Conservation (phyloP, 2,797 vertebrate genomes). For the Phoxinus dragarum region DNA sequence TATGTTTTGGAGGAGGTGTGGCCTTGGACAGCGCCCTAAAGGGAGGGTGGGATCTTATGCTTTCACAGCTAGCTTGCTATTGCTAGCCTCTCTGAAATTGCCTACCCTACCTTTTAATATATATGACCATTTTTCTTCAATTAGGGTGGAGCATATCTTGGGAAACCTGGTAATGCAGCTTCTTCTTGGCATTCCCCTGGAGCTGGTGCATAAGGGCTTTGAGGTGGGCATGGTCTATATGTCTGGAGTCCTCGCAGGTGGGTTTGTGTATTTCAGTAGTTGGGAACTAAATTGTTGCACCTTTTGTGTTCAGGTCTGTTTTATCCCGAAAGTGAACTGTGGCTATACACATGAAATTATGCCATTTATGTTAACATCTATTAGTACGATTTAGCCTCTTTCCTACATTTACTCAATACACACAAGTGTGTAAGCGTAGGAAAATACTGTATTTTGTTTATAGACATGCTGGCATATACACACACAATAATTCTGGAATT, state of each 20-base stretch:
- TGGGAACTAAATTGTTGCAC: background rate
- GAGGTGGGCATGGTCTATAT: slow-evolving; percentile 91
- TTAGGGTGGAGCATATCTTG: slow-evolving; percentile 90
- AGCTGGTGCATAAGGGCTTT: slow-evolving; percentile 92
- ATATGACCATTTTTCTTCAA: background rate
- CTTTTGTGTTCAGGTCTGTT: background rate
- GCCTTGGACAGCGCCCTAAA: background rate
- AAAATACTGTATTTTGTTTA: background rate
- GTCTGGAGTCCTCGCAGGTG: slow-evolving; percentile 88
- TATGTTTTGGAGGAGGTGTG: background rate
- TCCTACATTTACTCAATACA: background rate
- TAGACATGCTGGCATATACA: background rate
- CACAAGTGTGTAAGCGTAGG: background rate
- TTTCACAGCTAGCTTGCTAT: background rate
- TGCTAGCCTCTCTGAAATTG: background rate
- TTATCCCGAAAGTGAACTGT: background rate
- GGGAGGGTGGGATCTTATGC: background rate
- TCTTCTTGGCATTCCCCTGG: slow-evolving; percentile 86
- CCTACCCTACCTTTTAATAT: background rate
- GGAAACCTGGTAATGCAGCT: slow-evolving; percentile 90
- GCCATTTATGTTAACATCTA: too few relatives aligned
- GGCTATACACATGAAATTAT: background rate
- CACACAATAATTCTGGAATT: background rate
- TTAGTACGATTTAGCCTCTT: background rate
- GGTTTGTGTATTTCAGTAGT: slow-evolving; percentile 44